A percentile compares a stretch with the other conserved stretches of the same genome.
These are phyloP conservation scores for Wiebesia pumilae DNA, from an alignment of 1,140 invertebrate species.

Conservation along the genomic window DNA sequence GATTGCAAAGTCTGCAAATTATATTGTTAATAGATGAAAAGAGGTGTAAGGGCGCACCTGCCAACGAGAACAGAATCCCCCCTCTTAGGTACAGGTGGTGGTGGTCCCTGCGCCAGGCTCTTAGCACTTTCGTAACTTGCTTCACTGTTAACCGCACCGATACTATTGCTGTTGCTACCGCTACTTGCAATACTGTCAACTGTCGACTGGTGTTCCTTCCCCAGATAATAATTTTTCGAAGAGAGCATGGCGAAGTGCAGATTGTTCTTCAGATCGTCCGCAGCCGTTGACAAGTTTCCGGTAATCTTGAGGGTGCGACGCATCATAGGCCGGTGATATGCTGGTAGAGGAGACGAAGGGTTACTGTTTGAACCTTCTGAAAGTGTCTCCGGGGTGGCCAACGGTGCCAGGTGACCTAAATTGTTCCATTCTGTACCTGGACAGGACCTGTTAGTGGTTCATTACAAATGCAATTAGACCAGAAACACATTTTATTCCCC, in stretches of 20 bases:
- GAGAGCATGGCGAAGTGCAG: slow-evolving; percentile 77
- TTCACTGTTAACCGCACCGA: slow-evolving; percentile 76
- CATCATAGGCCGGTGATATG: slow-evolving; percentile 76
- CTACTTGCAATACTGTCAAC: slow-evolving; percentile 71
- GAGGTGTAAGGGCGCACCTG: not conserved
- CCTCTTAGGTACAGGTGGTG: slow-evolving; percentile 71
- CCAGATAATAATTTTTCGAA: slow-evolving; percentile 73
- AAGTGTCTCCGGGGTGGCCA: slow-evolving; percentile 90
- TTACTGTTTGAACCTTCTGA: slow-evolving; percentile 86
- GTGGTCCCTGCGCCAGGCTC: slow-evolving; percentile 67
- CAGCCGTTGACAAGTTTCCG: slow-evolving; percentile 80
- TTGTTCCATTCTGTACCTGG: slow-evolving; percentile 63
- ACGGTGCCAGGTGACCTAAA: slow-evolving; percentile 78
- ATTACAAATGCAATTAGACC: not conserved
- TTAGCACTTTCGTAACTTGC: slow-evolving; percentile 76
- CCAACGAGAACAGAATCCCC: slow-evolving; percentile 58
- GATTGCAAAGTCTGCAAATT: no score
- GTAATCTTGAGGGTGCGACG: slow-evolving; percentile 80
- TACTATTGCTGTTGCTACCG: slow-evolving; percentile 76
- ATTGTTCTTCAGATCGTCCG: slow-evolving; percentile 79
- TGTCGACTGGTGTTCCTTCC: slow-evolving; percentile 58
- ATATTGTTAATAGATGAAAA: no score
- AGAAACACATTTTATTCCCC: not conserved
- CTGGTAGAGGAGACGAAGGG: slow-evolving; percentile 68
- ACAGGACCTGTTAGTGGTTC: slow-evolving; percentile 54